Evolutionary conservation across 2,113 vertebrate genomes (phyloP), one percentile per base, ranked within the genome.

Genomic region (Pleuronectes platessa): DNA sequence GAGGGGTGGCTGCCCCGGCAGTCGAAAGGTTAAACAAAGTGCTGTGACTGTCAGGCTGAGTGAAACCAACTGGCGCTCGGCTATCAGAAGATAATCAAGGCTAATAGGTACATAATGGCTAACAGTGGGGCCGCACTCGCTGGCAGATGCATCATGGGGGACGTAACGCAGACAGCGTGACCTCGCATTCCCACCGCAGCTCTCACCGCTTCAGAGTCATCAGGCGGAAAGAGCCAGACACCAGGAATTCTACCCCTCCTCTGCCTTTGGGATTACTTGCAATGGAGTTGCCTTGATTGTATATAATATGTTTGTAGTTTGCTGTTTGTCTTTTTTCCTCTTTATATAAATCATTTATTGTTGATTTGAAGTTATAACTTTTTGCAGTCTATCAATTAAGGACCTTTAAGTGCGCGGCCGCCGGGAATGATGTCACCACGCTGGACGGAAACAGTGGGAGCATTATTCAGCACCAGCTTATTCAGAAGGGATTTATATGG

Each of bases 101-200:
- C 95, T 98, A 98, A 99, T 98, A 97, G 96, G 96, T 97, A 96
- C 96, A 97, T 97, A 97, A 97, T 97, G 94, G 95, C 93, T 96
- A 97, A 95, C 95, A 96, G 96, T 94, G 94, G 94, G 89, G 94
- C 95, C 94, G 94, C 94, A 94, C 95, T 96, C 91, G n/a, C 86
- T 90, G 94, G 95, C 93, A 96, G 95, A 96, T 96, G 94, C 92
- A 96, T 97, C 96, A 96, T 91, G 76, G 82, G 82, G 93, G 96
- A 97, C 93, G 93, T 93, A 95, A 94, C 83, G 79, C 93, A 97
- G 94, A 94, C 94, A 94, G 94, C 82, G 51, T 93, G 94, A 94
- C 94, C 94, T 92, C 89, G 47, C 90, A 92, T 91, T 94, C 93
- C 93, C 92, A 93, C 91, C 67, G 83, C 95, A 94, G 93, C 80